phyloP scores from a whole-genome alignment of 2,113 vertebrate genomes.

The Pelmatolapia mariae region DNA sequence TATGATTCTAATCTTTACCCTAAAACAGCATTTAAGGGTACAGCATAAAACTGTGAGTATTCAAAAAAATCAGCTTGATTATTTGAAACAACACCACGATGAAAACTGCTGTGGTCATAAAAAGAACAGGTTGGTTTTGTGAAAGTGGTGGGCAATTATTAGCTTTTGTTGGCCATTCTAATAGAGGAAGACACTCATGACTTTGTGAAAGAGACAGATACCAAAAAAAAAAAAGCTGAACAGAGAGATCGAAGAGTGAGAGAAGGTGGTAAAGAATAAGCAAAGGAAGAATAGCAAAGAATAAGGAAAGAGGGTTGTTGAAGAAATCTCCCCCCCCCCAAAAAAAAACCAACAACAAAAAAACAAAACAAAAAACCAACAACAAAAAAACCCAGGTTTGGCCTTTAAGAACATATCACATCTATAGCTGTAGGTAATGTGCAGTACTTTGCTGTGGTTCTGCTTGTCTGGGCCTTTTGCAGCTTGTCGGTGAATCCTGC shows the following conservation, averaged over 20 bases:
- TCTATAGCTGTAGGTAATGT: rapidly evolving
- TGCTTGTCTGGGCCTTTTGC: background rate
- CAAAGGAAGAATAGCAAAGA: background rate
- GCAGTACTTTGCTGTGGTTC: background rate
- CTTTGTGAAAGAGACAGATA: background rate
- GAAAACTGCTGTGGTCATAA: rapidly evolving
- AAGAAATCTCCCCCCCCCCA: background rate
- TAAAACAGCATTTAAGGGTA: background rate
- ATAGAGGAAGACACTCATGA: background rate
- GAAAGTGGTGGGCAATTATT: rapidly evolving
- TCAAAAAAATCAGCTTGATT: background rate
- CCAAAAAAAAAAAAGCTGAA: background rate
- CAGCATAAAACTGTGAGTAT: background rate
- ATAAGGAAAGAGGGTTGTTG: rapidly evolving
- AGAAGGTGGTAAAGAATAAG: background rate
- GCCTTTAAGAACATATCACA: rapidly evolving
- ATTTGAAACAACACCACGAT: rapidly evolving
- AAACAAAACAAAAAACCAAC: rapidly evolving
- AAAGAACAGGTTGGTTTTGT: background rate
- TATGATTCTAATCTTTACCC: rapidly evolving
- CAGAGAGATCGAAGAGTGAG: background rate
- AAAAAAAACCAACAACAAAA: rapidly evolving
- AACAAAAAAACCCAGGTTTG: rapidly evolving
- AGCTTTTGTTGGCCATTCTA: background rate
- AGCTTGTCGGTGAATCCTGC: rapidly evolving